Evolutionary conservation across 2,113 vertebrate genomes (phyloP).

Genomic region (Raja brachyura): DNA sequence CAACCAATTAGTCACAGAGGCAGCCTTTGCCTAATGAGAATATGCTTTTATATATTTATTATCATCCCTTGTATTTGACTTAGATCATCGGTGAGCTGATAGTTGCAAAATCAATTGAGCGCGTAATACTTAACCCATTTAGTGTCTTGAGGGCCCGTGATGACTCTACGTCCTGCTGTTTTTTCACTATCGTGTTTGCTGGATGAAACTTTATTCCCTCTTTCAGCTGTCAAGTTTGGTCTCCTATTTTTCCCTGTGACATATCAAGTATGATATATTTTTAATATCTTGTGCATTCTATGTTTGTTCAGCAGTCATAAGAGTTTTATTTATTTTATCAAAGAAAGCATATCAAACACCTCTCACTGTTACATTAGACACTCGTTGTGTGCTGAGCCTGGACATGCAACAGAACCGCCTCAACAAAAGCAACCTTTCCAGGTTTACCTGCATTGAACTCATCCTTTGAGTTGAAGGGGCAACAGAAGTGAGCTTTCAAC

Average conservation of each 20-base stretch:
- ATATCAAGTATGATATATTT: background rate
- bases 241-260: slow-evolving; percentile 74
- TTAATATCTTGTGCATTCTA: background rate
- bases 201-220: slow-evolving; percentile 57
- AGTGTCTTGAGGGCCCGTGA: slow-evolving; percentile 86
- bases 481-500: background rate
- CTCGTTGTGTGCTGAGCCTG: background rate
- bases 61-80: background rate
- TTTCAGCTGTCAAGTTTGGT: slow-evolving; percentile 69
- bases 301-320: background rate
- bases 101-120: slow-evolving; percentile 44
- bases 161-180: slow-evolving; percentile 69
- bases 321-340: background rate
- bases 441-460: background rate
- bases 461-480: background rate
- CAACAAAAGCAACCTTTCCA: background rate
- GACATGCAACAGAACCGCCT: background rate
- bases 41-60: background rate
- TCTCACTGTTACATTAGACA: background rate
- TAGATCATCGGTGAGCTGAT: background rate
- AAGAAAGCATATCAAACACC: background rate
- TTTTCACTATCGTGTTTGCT: slow-evolving; percentile 60
- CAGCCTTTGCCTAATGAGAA: background rate
- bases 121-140: slow-evolving; percentile 83
- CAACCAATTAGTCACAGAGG: background rate